Evolutionary conservation across 2,113 vertebrate species (phyloP).

Genomic region (Sinocyclocheilus anophthalmus): DNA sequence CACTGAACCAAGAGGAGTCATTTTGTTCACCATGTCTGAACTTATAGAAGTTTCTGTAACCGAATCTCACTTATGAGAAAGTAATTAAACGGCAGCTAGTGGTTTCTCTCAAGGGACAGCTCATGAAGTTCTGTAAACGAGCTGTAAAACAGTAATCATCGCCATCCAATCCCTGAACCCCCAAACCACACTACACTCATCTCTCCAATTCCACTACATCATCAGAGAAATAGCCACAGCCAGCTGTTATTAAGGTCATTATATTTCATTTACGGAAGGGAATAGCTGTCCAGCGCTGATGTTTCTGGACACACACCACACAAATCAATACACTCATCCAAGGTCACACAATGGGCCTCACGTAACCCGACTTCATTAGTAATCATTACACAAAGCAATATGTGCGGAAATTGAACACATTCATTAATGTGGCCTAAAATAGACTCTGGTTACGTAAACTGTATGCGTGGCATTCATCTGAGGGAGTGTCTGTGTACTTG

Average conservation of each 20-base stretch:
- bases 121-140: neutral
- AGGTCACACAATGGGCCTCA: constrained; percentile 53
- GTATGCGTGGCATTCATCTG: constrained; percentile 14
- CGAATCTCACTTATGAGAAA: constrained; percentile 25
- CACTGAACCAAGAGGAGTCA: neutral
- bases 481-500: constrained; percentile 25
- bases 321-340: constrained; percentile 31
- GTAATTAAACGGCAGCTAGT: constrained; percentile 1
- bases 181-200: constrained; percentile 24
- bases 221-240: constrained; percentile 57
- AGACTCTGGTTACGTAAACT: constrained; percentile 20
- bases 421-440: constrained; percentile 37
- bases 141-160: constrained; percentile 10
- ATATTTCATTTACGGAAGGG: constrained; percentile 60
- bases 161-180: constrained; percentile 30
- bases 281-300: constrained; percentile 30
- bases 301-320: neutral
- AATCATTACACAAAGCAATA: constrained; percentile 39
- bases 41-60: neutral
- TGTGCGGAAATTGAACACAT: constrained; percentile 33
- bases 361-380: constrained; percentile 46
- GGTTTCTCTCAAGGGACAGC: constrained; percentile 4
- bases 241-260: constrained; percentile 49
- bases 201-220: constrained; percentile 17
- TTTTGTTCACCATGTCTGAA: neutral